Base-by-base conservation (phyloP, 2,113 vertebrate genomes). In the Cottus gobio region DNA sequence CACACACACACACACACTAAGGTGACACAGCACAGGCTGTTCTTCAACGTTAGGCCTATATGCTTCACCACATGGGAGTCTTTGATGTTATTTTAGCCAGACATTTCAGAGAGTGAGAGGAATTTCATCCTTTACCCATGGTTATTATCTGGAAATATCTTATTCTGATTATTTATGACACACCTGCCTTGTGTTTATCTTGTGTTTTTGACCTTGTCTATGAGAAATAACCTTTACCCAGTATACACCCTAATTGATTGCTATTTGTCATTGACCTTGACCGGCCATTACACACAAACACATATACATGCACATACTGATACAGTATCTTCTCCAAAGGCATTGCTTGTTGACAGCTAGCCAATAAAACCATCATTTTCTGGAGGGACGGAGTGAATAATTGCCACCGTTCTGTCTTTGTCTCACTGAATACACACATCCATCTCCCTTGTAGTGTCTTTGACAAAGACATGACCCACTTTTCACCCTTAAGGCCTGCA, bases 361-460 rank as follows among this genome's bases (percentile, higher is more conserved):
- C 89, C 85, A 90, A 92, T 94, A 94, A 94, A 91, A 79, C 78
- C 80, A 79, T 93, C 26, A 84, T 82, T 88, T 84, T 80, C 77
- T 64, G 60, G 28, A 69, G 63, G 2, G 44, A 76, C 42, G 62
- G 39, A 20, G 65, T 89, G 69, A 92, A 87, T 90, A 90, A 93
- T 93, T 90, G 84, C 68, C 44, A 75, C 66, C 80, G 62, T 68
- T 90, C 73, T 79, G 80, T 73, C 78, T 75, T n/a, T 4, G 39
- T 85, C 78, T 80, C 71, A 60, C 67, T 85, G 71, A 83, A 85
- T 81, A 82, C 68, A 69, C 71, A 86, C 67, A 75, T 87, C 85
- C 42, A 80, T 89, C 83, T 85, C 24, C 30, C 44, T 28, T 63
- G 56, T 54, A 48, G 82, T 90, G 84, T 79, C 87, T 88, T 82